Base-by-base conservation (phyloP, 2,797 vertebrate species). In the Acanthurus tractus region DNA sequence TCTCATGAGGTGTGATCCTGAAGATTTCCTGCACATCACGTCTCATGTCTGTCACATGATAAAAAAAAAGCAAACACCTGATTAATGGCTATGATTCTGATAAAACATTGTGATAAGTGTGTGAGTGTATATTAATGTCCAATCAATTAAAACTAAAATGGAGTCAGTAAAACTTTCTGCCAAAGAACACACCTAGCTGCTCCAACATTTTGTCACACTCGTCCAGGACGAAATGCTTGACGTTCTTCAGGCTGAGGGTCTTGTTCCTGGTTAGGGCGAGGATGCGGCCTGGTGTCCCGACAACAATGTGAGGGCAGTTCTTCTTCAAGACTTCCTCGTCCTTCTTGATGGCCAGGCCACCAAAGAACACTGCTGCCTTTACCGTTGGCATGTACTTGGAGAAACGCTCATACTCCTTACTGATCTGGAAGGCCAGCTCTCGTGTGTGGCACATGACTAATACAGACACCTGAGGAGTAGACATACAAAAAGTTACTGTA, bases 141-240 rank as follows among this genome's bases (percentile, higher is more conserved):
- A 6, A 34, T 34, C 29, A 34, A 7, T 34, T 7, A 34, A 34
- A 34, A 34, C 29, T 34, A 34, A 34, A 34, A 34, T n/a, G 29
- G 29, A 34, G 29, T 34, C 29, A 34, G 29, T 34, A 34, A 34
- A 34, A 34, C 29, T 34, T 34, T 34, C 7, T 34, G 29, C 29
- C 3, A 34, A 34, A 34, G 0, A 34, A 86, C 96, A 93, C 90
- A 97, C 96, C 96, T 11, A 97, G 88, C 86, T 96, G 95, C 86
- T 97, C 96, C 82, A 97, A 88, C 96, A 97, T 97, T 92, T 96
- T 97, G 89, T 97, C 96, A 2, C 96, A 97, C 88, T 97, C 96
- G 0, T 97, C 96, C 58, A 97, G 91, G 56, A 97, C 95, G 67
- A 97, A 97, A 90, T 97, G 96, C 79, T 97, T 97, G 79, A 97